Evolutionary conservation across 2,888 invertebrate genomes (phyloP), one percentile per base, ranked within the genome.

Genomic region (Charanyca ferruginea): DNA sequence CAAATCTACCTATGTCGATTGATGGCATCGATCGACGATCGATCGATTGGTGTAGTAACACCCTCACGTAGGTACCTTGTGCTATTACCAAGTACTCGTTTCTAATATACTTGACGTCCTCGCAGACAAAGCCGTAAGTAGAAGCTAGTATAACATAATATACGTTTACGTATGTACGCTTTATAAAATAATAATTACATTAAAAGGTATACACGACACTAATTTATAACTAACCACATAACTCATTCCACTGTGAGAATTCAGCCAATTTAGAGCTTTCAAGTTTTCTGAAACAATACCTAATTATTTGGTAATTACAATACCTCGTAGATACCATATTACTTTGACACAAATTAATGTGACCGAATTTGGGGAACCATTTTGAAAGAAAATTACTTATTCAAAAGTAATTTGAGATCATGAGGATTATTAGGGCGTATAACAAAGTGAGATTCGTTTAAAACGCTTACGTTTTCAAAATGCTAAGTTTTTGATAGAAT

Each of bases 381-480:
- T 67, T 65, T 44, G 61, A 11, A 51, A 75, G 58, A 22, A 55
- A 62, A 76, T 73, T 73, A 67, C 60, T 59, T 71, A 71, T 71
- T 77, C 57, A 22, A 20, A 57, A 57, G 60, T 77, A 71, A 77
- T 65, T 77, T 60, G 58, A 28, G 65, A 65, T 77, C 60, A 74
- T 74, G 48, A 65, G 72, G 60, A 74, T 77, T 77, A 77, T 57
- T 71, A 48, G 48, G 52, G 48, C 44, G 51, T 55, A 6, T 32
- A 58, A 59, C 35, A 45, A 63, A 62, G n/a, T 59, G 20, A 55
- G 38, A 18, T n/a, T 16, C 8, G 32, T 8, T 35, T 57, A 18
- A 32, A 45, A 51, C 11, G 55, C 45, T 59, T 47, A 51, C n/a
- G 25, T 57, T 48, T 52, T 18, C 23, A 35, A 67, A 71, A 48